phyloP scores from a whole-genome alignment of 2,888 invertebrate species.

The Ornithoptera alexandrae region DNA sequence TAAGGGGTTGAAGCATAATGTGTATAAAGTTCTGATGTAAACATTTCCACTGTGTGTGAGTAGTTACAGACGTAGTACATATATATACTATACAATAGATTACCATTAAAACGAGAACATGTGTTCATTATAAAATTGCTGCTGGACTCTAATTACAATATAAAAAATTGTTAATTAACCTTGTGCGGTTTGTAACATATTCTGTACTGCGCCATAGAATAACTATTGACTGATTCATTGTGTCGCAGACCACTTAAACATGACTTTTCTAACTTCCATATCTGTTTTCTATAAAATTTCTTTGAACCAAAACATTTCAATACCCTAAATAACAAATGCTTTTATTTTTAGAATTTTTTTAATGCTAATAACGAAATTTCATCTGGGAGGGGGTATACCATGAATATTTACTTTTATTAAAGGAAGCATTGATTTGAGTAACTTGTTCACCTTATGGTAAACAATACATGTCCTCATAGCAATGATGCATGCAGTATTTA shows the following conservation, averaged over 20 bases:
- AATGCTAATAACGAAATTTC: too few relatives aligned
- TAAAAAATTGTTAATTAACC: neutral
- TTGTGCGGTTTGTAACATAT: neutral
- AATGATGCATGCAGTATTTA: too few relatives aligned
- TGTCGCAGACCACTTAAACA: neutral
- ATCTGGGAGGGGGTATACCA: too few relatives aligned
- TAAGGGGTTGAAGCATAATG: neutral
- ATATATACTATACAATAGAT: neutral
- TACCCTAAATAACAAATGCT: too few relatives aligned
- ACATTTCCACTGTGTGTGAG: neutral
- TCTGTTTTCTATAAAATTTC: neutral
- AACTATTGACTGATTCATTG: constrained; percentile 2
- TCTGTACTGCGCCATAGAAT: constrained; percentile 1
- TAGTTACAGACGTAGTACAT: neutral
- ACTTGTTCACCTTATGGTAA: too few relatives aligned
- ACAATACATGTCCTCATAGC: too few relatives aligned
- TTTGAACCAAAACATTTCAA: neutral
- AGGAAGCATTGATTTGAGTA: too few relatives aligned
- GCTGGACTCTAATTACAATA: neutral
- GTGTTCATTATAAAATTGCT: neutral
- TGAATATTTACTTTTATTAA: too few relatives aligned
- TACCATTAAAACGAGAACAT: neutral
- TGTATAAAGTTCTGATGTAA: neutral
- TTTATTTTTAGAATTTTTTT: too few relatives aligned
- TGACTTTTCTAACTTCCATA: neutral